A percentile compares a stretch with the other conserved stretches of the same genome.
phyloP scores from a whole-genome alignment of 2,797 vertebrate genomes.

The Gymnothorax reevesii region DNA sequence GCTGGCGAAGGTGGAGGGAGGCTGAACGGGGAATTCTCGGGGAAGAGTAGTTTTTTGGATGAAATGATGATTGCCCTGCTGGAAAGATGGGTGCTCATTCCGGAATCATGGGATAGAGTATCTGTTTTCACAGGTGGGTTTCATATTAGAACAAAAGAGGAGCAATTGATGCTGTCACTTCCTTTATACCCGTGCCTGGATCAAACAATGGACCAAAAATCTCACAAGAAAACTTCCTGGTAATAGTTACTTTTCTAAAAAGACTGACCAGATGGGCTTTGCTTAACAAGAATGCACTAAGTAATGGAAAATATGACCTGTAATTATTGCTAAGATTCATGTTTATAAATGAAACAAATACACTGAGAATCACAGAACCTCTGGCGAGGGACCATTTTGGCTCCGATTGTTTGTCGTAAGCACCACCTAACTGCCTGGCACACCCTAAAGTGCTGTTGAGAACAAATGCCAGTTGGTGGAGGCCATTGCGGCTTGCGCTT shows the following conservation, averaged over 20 bases:
- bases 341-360: background rate
- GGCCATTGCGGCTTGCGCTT: background rate
- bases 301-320: slow-evolving; percentile 4
- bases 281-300: background rate
- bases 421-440: background rate
- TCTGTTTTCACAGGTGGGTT: background rate
- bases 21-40: background rate
- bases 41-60: background rate
- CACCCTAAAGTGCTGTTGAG: background rate
- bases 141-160: background rate
- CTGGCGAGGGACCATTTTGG: background rate
- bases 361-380: background rate
- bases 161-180: background rate
- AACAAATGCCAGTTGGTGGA: background rate
- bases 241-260: slow-evolving; percentile 4
- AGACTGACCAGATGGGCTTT: background rate
- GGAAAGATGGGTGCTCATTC: background rate
- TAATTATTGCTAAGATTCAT: background rate
- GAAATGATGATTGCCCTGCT: background rate
- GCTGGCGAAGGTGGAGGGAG: background rate
- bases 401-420: no score
- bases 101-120: background rate
- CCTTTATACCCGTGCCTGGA: background rate
- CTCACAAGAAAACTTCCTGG: background rate
- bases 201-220: background rate